Evolutionary conservation across 2,888 invertebrate genomes (phyloP).

Genomic region (Thecocarcelia acutangulata): DNA sequence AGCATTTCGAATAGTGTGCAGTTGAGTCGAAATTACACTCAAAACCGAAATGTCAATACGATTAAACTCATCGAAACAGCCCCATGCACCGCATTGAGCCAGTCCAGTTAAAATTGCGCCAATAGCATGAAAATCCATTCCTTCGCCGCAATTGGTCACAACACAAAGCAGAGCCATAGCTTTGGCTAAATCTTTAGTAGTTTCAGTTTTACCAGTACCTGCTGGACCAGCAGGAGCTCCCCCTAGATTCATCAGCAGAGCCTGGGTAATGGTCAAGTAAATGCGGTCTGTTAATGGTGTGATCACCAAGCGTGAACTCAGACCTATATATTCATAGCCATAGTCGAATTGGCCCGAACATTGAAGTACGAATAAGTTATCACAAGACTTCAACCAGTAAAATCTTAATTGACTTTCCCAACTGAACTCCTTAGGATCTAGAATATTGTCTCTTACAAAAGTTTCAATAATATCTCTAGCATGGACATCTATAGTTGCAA

Average conservation of each 20-base stretch:
- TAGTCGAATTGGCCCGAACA: slow-evolving; percentile 93
- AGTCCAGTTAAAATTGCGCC: slow-evolving; percentile 86
- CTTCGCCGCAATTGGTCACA: slow-evolving; percentile 96
- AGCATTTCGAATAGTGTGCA: slow-evolving; percentile 94
- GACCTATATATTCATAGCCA: slow-evolving; percentile 97
- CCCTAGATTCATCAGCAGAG: slow-evolving; percentile 94
- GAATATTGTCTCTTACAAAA: slow-evolving; percentile 90
- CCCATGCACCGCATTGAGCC: slow-evolving; percentile 90
- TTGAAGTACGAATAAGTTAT: slow-evolving; percentile 91
- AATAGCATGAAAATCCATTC: slow-evolving; percentile 94
- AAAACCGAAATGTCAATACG: slow-evolving; percentile 95
- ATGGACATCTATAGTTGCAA: slow-evolving; percentile 95
- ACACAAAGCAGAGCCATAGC: slow-evolving; percentile 91
- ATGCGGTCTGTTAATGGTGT: slow-evolving; percentile 96
- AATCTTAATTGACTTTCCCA: slow-evolving; percentile 97
- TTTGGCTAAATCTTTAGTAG: slow-evolving; percentile 94
- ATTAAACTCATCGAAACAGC: slow-evolving; percentile 97
- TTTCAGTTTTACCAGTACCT: slow-evolving; percentile 89
- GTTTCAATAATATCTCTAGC: slow-evolving; percentile 94
- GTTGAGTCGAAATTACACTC: slow-evolving; percentile 95
- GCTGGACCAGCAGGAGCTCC: slow-evolving; percentile 92
- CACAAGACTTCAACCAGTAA: slow-evolving; percentile 92
- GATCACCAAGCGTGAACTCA: slow-evolving; percentile 94
- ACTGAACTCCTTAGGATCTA: slow-evolving; percentile 92
- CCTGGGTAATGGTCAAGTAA: slow-evolving; percentile 95